Percentiles rank a stretch among this genome's conserved stretches.
Evolutionary conservation across 2,888 invertebrate species (phyloP).

Genomic region (Panorpa germanica): DNA sequence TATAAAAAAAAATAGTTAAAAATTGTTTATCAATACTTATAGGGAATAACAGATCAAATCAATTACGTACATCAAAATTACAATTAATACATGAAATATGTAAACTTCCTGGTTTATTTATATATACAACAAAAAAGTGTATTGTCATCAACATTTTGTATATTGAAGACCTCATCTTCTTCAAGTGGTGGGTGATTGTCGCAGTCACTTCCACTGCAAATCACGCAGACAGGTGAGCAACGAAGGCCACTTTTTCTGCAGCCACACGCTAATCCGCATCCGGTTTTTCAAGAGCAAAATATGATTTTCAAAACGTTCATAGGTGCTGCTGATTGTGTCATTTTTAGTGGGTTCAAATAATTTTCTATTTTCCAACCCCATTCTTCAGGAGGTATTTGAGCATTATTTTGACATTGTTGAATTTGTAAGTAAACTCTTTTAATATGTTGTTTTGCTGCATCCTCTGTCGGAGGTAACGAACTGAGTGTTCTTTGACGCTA

Average conservation of each 20-base stretch:
- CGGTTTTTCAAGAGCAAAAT: constrained; percentile 11
- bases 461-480: too few species aligned
- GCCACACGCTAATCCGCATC: constrained; percentile 11
- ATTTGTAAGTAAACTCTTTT: too few species aligned
- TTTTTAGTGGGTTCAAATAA: constrained; percentile 10
- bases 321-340: constrained; percentile 10
- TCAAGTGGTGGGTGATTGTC: too few species aligned
- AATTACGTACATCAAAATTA: too few species aligned
- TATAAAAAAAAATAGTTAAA: too few species aligned
- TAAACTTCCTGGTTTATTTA: too few species aligned
- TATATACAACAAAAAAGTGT: too few species aligned
- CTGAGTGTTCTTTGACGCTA: too few species aligned
- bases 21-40: not conserved
- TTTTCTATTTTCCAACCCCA: too few species aligned
- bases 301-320: constrained; percentile 8
- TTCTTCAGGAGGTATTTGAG: constrained; percentile 9
- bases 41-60: constrained; percentile 4
- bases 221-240: constrained; percentile 9
- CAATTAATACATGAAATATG: too few species aligned
- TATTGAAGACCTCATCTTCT: constrained; percentile 10
- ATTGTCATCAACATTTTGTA: too few species aligned
- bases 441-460: too few species aligned
- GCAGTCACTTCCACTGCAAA: constrained; percentile 11
- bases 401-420: constrained; percentile 7
- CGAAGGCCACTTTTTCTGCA: constrained; percentile 11